These are phyloP conservation scores for Zaprionus africanus DNA, from an alignment of 1,140 invertebrate genomes.

Conservation along the genomic window DNA sequence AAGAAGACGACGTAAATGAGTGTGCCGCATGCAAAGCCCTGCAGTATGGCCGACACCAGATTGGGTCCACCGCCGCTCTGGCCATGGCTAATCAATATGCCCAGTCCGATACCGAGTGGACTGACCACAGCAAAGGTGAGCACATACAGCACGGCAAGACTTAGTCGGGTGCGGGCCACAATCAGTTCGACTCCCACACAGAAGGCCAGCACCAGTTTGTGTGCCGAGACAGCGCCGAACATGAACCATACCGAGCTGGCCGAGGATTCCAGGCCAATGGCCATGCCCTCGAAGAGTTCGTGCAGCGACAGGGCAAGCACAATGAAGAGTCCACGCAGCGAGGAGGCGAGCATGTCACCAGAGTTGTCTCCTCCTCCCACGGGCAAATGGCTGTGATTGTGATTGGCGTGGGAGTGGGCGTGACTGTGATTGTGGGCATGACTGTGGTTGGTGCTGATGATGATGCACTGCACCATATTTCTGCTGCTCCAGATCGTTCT, in stretches of 20 bases:
- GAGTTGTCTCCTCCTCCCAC: slow-evolving; percentile 66
- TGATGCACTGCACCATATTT: slow-evolving; percentile 58
- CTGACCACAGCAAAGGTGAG: slow-evolving; percentile 92
- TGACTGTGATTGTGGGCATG: slow-evolving; percentile 78
- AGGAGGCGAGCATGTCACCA: slow-evolving; percentile 88
- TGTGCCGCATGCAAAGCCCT: slow-evolving; percentile 94
- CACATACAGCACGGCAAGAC: slow-evolving; percentile 88
- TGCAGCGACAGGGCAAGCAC: slow-evolving; percentile 95
- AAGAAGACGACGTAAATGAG: slow-evolving; percentile 96
- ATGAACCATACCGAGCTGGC: slow-evolving; percentile 91
- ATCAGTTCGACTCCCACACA: slow-evolving; percentile 93
- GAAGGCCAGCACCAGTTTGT: slow-evolving; percentile 95
- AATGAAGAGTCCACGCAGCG: slow-evolving; percentile 90
- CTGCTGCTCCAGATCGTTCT: slow-evolving; percentile 67
- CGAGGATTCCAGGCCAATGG: slow-evolving; percentile 92
- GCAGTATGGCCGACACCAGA: slow-evolving; percentile 88
- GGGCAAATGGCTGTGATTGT: slow-evolving; percentile 85
- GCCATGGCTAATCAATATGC: slow-evolving; percentile 87
- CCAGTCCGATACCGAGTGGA: slow-evolving; percentile 91
- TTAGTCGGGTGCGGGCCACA: slow-evolving; percentile 87
- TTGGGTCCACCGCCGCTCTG: slow-evolving; percentile 86
- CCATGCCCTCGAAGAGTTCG: slow-evolving; percentile 95
- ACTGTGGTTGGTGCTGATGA: slow-evolving; percentile 33
- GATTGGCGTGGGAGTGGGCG: slow-evolving; percentile 81
- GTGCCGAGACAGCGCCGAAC: slow-evolving; percentile 93